Evolutionary conservation across 2,113 vertebrate species (phyloP), one percentile per base, ranked within the genome.

Genomic region (Dendrocopos noguchii): DNA sequence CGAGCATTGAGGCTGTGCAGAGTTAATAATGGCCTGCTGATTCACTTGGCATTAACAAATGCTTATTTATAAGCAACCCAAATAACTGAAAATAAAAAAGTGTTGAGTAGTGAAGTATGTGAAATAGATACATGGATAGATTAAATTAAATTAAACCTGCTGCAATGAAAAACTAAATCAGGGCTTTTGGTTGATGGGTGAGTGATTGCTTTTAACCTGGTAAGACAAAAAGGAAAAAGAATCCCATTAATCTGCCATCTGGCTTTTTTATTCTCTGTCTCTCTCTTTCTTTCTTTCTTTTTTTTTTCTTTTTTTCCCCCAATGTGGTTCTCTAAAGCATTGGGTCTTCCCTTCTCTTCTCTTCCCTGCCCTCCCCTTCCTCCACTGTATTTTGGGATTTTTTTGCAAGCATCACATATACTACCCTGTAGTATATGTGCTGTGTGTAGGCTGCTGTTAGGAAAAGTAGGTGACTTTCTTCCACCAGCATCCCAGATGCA

Each of bases 31-130:
- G 42, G 60, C 53, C 83, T 97, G 65, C 65, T 94, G 95, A 96
- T 97, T 95, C 85, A 86, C 77, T 94, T 96, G 87, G 66, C 85
- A 89, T 96, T 95, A 95, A 96, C 75, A 87, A 91, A 93, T 93
- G 65, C 94, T 94, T 97, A 96, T 97, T 97, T 97, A 93, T 93
- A 97, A 97, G 93, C 68, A 96, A 92, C 53, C 10, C 47, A 95
- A 94, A 94, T 96, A 76, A 96, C 89, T 90, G 86, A 97, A 97
- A 97, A 96, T 93, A 91, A 92, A 63, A 88, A 95, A 92, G 34
- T 95, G 70, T 94, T 88, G 72, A 95, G 77, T 76, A 95, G 87
- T 91, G 95, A 97, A 95, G 91, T 94, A 85, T 87, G 36, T 86
- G 93, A 95, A 96, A 94, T 47, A 97, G 76, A 90, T 78, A 93